Percentiles rank a stretch among this genome's conserved stretches.
Evolutionary conservation across 2,113 vertebrate genomes (phyloP).

Genomic region (Mandrillus leucophaeus): DNA sequence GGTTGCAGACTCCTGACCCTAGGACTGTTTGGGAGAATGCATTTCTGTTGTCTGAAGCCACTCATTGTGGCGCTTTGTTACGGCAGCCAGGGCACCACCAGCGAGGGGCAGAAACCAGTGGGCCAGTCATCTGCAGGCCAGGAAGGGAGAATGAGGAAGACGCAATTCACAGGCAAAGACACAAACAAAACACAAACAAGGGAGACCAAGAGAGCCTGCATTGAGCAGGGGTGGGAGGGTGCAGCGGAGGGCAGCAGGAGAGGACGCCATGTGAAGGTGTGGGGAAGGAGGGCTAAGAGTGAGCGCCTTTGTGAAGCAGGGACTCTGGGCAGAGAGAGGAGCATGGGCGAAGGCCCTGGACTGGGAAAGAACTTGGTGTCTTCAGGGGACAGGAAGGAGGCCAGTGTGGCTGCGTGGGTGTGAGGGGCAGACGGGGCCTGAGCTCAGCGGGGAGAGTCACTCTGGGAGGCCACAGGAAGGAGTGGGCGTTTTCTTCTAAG

Average conservation of each 20-base stretch:
- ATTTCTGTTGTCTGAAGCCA: neutral
- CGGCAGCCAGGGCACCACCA: too few species aligned
- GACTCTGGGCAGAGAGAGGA: neutral
- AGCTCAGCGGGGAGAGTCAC: neutral
- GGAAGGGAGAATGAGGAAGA: neutral
- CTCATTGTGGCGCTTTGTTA: neutral
- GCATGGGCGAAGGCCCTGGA: neutral
- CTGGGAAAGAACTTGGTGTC: neutral
- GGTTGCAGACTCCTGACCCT: neutral
- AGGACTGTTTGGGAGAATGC: neutral
- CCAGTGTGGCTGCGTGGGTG: neutral
- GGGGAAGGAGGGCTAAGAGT: neutral
- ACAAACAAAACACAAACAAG: too few species aligned
- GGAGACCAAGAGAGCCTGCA: too few species aligned
- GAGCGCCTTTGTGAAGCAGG: too few species aligned
- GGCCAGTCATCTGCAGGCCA: neutral
- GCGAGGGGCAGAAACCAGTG: neutral
- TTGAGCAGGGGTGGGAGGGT: neutral
- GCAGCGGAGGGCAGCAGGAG: fast-evolving
- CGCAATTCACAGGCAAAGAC: too few species aligned
- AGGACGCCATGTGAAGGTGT: neutral
- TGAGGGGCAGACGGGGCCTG: too few species aligned
- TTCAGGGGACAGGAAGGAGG: neutral
- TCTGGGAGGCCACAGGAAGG: too few species aligned
- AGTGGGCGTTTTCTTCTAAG: neutral